A percentile compares a stretch with the other conserved stretches of the same genome.
Conservation (phyloP, 2,888 invertebrate species). For the Frankliniella fusca region DNA sequence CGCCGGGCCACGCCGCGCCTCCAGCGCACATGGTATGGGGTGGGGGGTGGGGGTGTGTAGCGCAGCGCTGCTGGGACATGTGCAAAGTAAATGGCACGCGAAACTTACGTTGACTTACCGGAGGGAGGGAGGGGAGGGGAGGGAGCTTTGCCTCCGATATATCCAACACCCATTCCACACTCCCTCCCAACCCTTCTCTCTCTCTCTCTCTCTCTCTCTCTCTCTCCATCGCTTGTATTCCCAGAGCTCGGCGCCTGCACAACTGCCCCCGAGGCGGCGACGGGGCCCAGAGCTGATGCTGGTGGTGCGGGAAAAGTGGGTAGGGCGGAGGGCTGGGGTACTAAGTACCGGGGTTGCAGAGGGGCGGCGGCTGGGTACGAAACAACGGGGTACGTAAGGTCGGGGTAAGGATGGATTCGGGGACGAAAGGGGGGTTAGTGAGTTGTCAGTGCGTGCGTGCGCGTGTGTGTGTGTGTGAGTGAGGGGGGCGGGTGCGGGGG, state of each 20-base stretch:
- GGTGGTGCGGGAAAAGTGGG: conserved; percentile 32
- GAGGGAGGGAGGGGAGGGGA: no score
- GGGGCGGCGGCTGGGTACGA: conserved; percentile 29
- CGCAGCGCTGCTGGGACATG: no score
- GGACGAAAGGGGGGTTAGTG: no score
- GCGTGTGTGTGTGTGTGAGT: no score
- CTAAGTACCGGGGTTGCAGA: conserved; percentile 29
- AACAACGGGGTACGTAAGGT: background rate
- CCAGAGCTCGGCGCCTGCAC: conserved; percentile 27
- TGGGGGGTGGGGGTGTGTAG: no score
- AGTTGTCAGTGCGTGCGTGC: no score
- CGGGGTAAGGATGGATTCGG: no score
- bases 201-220: conserved; percentile 33
- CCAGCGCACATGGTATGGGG: no score
- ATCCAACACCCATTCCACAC: conserved; percentile 32
- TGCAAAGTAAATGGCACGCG: no score
- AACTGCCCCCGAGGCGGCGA: conserved; percentile 34
- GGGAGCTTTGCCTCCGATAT: conserved; percentile 26
- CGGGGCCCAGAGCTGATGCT: no score
- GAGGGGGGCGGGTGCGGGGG: conserved; percentile 1
- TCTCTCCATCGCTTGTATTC: conserved; percentile 20
- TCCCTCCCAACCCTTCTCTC: conserved; percentile 35
- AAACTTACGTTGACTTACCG: no score
- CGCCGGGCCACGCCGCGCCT: no score
- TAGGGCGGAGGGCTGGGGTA: conserved; percentile 26